Percentiles rank a stretch among this genome's conserved stretches.
Conservation (phyloP, 2,797 vertebrate species). For the Centropyge bicolor region DNA sequence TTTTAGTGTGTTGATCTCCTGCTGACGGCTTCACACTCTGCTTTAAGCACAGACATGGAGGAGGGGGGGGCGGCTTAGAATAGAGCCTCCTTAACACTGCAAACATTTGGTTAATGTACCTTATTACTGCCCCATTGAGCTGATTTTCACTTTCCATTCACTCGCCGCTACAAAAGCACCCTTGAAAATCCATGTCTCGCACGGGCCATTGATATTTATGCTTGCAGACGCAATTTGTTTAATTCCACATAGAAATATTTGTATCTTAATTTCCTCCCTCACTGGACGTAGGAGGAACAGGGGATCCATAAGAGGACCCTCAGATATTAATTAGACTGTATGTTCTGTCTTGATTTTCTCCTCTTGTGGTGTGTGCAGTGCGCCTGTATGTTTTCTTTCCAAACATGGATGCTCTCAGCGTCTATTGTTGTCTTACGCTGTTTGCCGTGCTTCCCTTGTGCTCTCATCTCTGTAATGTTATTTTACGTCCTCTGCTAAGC, state of each 20-base stretch:
- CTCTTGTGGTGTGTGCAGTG: conserved; percentile 18
- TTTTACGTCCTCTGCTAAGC: conserved; percentile 59
- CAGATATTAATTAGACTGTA: conserved; percentile 71
- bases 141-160: conserved; percentile 78
- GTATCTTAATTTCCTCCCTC: conserved; percentile 70
- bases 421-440: conserved; percentile 28
- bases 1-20: conserved; percentile 76
- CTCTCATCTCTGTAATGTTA: conserved; percentile 57
- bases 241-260: conserved; percentile 71
- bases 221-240: conserved; percentile 75
- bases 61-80: conserved; percentile 53
- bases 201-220: conserved; percentile 76
- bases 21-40: conserved; percentile 73
- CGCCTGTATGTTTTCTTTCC: conserved; percentile 39
- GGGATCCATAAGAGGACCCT: conserved; percentile 63
- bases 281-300: conserved; percentile 50
- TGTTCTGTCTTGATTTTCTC: conserved; percentile 57
- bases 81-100: conserved; percentile 73
- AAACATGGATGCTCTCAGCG: conserved; percentile 41
- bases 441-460: conserved; percentile 55
- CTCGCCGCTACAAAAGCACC: conserved; percentile 57
- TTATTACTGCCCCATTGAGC: conserved; percentile 76
- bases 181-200: conserved; percentile 72
- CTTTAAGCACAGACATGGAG: conserved; percentile 60
- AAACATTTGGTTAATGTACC: conserved; percentile 78